These are phyloP conservation scores for Sycophila texana DNA, from an alignment of 2,888 invertebrate genomes.

Conservation along the genomic window DNA sequence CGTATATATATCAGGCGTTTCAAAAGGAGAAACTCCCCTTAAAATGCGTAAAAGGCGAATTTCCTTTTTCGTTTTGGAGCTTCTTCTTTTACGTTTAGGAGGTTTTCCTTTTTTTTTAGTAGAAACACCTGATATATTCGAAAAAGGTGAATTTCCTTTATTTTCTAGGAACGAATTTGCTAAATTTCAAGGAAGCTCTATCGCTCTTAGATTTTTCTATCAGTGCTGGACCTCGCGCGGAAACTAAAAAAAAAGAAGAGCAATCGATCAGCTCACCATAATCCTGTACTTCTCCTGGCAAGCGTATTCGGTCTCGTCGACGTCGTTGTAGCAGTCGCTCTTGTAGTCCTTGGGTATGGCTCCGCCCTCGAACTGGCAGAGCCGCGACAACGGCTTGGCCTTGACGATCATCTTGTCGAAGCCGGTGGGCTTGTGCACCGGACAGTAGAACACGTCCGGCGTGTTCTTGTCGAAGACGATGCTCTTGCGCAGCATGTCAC, in stretches of 20 bases:
- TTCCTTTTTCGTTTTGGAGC: no score
- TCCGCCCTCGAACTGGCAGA: slow-evolving; percentile 86
- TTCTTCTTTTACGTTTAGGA: no score
- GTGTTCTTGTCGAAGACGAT: slow-evolving; percentile 88
- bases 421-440: slow-evolving; percentile 85
- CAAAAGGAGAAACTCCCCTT: no score
- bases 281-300: slow-evolving; percentile 89
- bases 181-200: no score
- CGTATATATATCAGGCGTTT: no score
- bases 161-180: no score
- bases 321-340: slow-evolving; percentile 87
- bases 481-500: slow-evolving; percentile 86
- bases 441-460: slow-evolving; percentile 88
- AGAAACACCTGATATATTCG: no score
- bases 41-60: no score
- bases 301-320: slow-evolving; percentile 87
- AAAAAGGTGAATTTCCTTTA: no score
- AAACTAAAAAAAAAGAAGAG: slow-evolving; percentile 7
- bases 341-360: slow-evolving; percentile 84
- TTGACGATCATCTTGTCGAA: slow-evolving; percentile 85
- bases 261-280: slow-evolving; percentile 79
- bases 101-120: no score
- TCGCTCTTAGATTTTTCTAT: no score
- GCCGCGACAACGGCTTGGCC: slow-evolving; percentile 82
- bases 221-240: no score